Percentiles rank a stretch among this genome's conserved stretches.
These are phyloP conservation scores for Otus sunia DNA, from an alignment of 2,113 vertebrate genomes.

Conservation along the genomic window DNA sequence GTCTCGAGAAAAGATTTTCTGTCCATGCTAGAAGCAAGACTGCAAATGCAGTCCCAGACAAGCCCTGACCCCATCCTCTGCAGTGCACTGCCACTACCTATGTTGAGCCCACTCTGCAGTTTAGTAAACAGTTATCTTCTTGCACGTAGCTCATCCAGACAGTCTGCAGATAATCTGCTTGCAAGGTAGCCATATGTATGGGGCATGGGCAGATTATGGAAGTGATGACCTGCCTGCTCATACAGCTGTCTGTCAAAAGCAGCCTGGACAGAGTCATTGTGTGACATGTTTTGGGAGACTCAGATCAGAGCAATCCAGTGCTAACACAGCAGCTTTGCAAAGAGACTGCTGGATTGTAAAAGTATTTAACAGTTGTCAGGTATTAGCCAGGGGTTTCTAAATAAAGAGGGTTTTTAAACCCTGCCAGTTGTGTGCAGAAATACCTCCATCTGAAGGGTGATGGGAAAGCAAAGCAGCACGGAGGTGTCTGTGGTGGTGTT, in stretches of 20 bases:
- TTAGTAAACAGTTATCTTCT: background rate
- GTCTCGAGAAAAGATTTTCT: background rate
- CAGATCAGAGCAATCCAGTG: background rate
- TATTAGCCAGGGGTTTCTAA: background rate
- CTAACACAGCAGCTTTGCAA: background rate
- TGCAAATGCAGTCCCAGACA: background rate
- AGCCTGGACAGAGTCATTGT: background rate
- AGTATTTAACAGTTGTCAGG: background rate
- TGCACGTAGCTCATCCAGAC: background rate
- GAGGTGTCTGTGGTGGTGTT: background rate
- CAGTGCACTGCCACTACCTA: background rate
- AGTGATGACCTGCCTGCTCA: background rate
- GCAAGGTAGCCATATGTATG: background rate
- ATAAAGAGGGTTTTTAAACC: background rate
- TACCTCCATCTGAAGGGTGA: background rate
- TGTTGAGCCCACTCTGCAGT: fast-evolving
- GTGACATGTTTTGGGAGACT: background rate
- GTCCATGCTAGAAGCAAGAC: background rate
- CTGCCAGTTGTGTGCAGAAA: background rate
- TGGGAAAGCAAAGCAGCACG: background rate
- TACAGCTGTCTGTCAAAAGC: background rate
- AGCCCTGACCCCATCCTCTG: background rate
- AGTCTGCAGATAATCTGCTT: background rate
- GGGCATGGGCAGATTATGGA: background rate
- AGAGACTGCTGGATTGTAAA: background rate